These are phyloP conservation scores for Clarias platycephalus DNA, from an alignment of 2,797 vertebrate genomes.

Conservation along the genomic window DNA sequence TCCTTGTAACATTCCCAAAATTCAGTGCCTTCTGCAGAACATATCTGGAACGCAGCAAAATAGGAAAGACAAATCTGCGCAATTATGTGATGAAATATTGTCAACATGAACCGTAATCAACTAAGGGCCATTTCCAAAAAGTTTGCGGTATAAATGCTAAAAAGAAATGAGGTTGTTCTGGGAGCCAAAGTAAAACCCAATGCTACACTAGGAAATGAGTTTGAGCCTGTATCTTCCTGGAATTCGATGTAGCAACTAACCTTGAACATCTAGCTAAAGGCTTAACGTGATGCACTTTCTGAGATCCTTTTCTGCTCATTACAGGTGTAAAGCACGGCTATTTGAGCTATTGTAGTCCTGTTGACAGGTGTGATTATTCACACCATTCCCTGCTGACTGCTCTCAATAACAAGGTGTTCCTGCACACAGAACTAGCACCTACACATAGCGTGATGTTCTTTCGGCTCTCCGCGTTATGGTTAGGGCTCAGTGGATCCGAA, in stretches of 20 bases:
- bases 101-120: background rate
- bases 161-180: background rate
- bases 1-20: background rate
- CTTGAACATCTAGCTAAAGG: background rate
- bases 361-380: background rate
- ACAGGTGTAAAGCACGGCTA: background rate
- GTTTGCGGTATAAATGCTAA: background rate
- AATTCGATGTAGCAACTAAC: background rate
- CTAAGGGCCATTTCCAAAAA: background rate
- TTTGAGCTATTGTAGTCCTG: background rate
- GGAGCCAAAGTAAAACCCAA: background rate
- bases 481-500: too few species aligned
- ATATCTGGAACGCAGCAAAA: background rate
- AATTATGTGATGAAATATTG: constrained; percentile 2
- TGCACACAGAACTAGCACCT: background rate
- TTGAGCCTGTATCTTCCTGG: background rate
- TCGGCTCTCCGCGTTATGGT: too few species aligned
- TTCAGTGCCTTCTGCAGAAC: background rate
- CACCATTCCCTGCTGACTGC: background rate
- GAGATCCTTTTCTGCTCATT: background rate
- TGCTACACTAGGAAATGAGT: background rate
- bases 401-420: background rate
- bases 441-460: background rate
- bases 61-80: background rate
- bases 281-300: background rate